A percentile compares a stretch with the other conserved stretches of the same genome.
Conservation (phyloP, 2,888 invertebrate genomes). For the Napeogenes inachia region DNA sequence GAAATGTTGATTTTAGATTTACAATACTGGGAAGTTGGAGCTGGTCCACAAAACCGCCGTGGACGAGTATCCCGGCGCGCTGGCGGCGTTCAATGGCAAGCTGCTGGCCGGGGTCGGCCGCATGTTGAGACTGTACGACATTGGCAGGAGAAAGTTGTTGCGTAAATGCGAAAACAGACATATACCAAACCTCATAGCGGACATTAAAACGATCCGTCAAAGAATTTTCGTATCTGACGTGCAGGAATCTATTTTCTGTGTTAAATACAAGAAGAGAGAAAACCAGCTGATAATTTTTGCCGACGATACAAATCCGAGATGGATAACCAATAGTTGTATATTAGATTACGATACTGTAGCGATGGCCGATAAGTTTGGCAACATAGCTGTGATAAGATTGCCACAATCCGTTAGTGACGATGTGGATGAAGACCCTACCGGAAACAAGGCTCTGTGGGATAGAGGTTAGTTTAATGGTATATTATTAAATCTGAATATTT, state of each 20-base stretch:
- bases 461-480: conserved; percentile 69
- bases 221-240: conserved; percentile 97
- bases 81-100: conserved; percentile 94
- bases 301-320: conserved; percentile 97
- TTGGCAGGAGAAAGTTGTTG: conserved; percentile 93
- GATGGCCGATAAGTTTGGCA: conserved; percentile 98
- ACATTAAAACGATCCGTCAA: conserved; percentile 95
- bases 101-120: conserved; percentile 95
- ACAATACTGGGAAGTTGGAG: conserved; percentile 90
- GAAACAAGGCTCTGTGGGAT: conserved; percentile 98
- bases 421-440: conserved; percentile 99
- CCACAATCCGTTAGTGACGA: conserved; percentile 96
- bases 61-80: conserved; percentile 93
- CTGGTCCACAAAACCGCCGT: conserved; percentile 95
- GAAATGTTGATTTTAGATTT: conserved; percentile 62
- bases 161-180: conserved; percentile 99
- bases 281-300: conserved; percentile 99
- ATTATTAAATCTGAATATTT: neutral
- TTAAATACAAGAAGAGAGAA: conserved; percentile 95
- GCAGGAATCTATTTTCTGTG: conserved; percentile 97
- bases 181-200: conserved; percentile 95
- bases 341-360: conserved; percentile 98
- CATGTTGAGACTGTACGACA: conserved; percentile 94
- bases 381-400: conserved; percentile 91
- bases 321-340: conserved; percentile 94